phyloP scores from a whole-genome alignment of 2,797 vertebrate species.

The Sorex maritimensis region DNA sequence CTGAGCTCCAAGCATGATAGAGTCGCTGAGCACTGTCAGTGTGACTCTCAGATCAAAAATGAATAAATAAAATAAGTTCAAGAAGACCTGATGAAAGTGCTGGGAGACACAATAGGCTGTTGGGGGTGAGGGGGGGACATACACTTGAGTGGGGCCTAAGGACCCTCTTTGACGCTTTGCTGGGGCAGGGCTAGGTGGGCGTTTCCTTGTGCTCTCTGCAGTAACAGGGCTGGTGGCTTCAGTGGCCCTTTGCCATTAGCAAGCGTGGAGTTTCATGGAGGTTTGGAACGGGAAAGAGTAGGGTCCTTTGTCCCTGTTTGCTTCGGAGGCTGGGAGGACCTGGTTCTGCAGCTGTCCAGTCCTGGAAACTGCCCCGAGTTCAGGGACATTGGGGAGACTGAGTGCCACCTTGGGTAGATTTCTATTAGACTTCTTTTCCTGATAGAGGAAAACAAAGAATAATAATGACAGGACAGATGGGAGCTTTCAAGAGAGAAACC shows the following conservation, averaged over 20 bases:
- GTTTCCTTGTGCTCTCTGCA: neutral
- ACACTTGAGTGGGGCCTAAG: too few relatives aligned
- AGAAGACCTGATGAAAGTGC: neutral
- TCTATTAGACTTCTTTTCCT: conserved; percentile 8
- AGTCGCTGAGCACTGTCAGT: too few relatives aligned
- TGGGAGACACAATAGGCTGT: neutral
- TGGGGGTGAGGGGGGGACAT: too few relatives aligned
- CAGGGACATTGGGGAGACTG: neutral
- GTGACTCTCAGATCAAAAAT: neutral
- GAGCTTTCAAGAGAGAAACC: neutral
- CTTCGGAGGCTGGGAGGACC: neutral
- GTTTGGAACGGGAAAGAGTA: neutral
- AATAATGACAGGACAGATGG: neutral
- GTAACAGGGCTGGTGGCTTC: neutral
- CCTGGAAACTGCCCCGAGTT: neutral
- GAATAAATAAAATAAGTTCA: neutral
- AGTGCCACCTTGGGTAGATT: neutral
- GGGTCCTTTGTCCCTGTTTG: neutral
- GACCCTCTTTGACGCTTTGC: neutral
- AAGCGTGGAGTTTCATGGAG: neutral
- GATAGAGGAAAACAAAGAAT: conserved; percentile 2
- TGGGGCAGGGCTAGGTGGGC: neutral
- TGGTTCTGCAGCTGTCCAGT: neutral
- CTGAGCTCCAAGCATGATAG: too few relatives aligned
- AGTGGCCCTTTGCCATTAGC: neutral